Evolutionary conservation across 2,113 vertebrate species (phyloP).

Genomic region (Aegotheles bennettii): DNA sequence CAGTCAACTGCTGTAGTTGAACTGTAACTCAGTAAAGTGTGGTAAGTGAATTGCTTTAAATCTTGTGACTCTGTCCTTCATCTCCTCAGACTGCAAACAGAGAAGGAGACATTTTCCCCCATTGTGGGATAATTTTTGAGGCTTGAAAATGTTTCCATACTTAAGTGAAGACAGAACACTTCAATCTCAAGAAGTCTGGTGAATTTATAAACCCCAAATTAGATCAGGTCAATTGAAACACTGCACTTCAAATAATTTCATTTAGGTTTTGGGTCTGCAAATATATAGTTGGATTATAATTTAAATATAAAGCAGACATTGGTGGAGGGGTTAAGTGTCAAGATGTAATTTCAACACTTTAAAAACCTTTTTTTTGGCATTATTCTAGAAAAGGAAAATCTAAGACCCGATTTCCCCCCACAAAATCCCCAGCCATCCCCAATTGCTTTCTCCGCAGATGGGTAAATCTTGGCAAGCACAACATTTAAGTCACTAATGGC

Average conservation of each 20-base stretch:
- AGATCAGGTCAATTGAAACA: constrained; percentile 60
- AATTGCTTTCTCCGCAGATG: not conserved
- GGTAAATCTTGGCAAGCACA: not conserved
- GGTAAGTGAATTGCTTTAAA: constrained; percentile 54
- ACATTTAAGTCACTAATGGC: not conserved
- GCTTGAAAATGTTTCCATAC: constrained; percentile 57
- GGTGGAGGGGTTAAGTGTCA: constrained; percentile 5
- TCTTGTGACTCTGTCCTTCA: constrained; percentile 47
- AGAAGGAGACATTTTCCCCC: constrained; percentile 42
- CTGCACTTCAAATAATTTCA: constrained; percentile 32
- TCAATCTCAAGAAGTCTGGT: constrained; percentile 44
- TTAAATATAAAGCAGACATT: constrained; percentile 37
- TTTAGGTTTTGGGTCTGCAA: constrained; percentile 16
- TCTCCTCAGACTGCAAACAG: constrained; percentile 17
- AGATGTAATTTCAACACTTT: constrained; percentile 48
- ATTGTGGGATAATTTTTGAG: constrained; percentile 53
- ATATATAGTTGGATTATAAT: constrained; percentile 4
- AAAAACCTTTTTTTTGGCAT: not conserved
- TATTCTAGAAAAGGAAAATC: not conserved
- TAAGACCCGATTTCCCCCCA: not conserved
- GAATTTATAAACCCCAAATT: constrained; percentile 55
- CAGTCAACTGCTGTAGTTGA: constrained; percentile 34
- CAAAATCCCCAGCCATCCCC: not conserved
- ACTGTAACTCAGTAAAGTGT: constrained; percentile 62
- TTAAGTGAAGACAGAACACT: constrained; percentile 51